These are phyloP conservation scores for Scopus umbretta DNA, from an alignment of 2,113 vertebrate genomes.

Conservation along the genomic window DNA sequence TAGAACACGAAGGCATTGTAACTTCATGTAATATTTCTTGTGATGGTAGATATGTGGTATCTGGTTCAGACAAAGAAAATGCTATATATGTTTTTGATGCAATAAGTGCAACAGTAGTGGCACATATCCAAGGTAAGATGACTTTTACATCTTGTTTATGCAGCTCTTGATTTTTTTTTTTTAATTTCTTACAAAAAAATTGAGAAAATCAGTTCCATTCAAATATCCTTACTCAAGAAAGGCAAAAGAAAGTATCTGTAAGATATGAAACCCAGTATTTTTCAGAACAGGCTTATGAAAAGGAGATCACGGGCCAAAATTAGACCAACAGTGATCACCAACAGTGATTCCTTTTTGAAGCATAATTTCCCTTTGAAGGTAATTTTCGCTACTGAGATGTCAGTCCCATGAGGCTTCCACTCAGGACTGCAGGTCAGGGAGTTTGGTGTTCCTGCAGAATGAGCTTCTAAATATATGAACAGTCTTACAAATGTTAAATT, in stretches of 20 bases:
- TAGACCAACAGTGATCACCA: background rate
- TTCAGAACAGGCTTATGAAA: background rate
- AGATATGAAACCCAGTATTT: background rate
- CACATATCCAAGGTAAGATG: constrained; percentile 53
- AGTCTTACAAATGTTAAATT: background rate
- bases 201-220: background rate
- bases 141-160: background rate
- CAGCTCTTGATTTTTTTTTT: background rate
- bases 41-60: constrained; percentile 69
- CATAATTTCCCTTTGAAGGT: background rate
- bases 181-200: background rate
- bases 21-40: constrained; percentile 73
- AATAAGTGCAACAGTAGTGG: background rate
- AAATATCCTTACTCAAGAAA: background rate
- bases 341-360: background rate
- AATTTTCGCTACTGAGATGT: background rate
- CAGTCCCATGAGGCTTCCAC: background rate
- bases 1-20: constrained; percentile 56
- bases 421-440: background rate
- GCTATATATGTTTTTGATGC: constrained; percentile 53
- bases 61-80: constrained; percentile 64
- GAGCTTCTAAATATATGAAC: background rate
- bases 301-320: background rate
- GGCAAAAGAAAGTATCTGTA: background rate
- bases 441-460: background rate